A percentile compares a stretch with the other conserved stretches of the same genome.
Conservation (phyloP, 2,113 vertebrate species). For the Todiramphus chloris region DNA sequence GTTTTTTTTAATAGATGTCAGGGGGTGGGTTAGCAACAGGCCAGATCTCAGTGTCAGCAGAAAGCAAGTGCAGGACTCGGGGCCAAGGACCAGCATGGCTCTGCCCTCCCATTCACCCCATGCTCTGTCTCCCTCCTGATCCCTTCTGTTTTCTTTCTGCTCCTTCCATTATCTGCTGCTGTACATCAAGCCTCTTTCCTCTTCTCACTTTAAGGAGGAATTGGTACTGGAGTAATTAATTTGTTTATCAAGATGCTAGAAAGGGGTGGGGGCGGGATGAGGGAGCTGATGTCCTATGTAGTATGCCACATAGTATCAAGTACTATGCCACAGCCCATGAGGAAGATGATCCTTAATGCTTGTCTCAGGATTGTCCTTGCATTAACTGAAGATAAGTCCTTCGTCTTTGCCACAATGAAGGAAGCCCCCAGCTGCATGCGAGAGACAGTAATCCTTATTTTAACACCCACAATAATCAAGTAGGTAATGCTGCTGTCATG, state of each 20-base stretch:
- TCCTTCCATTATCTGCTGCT: not conserved
- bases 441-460: not conserved
- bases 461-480: not conserved
- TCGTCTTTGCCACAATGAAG: not conserved
- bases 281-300: not conserved
- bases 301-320: not conserved
- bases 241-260: not conserved
- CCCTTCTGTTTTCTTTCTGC: not conserved
- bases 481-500: not conserved
- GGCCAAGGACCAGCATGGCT: not conserved
- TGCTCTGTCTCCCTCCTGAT: accelerated
- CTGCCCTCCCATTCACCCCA: not conserved
- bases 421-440: not conserved
- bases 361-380: not conserved
- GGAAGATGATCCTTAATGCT: not conserved
- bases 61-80: accelerated
- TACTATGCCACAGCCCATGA: not conserved
- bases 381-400: not conserved
- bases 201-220: not conserved
- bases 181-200: not conserved
- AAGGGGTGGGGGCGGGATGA: not conserved
- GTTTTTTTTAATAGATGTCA: not conserved
- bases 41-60: accelerated
- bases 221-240: not conserved
- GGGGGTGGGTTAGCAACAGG: not conserved